phyloP scores from a whole-genome alignment of 2,888 invertebrate species.

The Flexamia atlantica region DNA sequence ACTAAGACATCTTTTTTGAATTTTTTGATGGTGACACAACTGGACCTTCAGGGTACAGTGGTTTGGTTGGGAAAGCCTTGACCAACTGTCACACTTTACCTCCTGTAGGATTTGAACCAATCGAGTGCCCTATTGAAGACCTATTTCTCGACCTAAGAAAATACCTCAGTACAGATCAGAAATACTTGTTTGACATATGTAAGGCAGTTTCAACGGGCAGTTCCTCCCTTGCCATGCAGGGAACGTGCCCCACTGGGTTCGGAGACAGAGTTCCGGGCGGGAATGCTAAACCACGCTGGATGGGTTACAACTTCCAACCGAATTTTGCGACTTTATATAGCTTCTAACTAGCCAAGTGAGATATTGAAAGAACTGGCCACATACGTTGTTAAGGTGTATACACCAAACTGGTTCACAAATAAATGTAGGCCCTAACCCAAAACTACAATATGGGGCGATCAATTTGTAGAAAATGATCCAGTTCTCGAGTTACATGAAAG shows the following conservation, averaged over 20 bases:
- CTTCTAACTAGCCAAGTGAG: neutral
- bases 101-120: conserved; percentile 53
- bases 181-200: conserved; percentile 61
- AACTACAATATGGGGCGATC: too few relatives aligned
- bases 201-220: conserved; percentile 47
- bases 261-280: conserved; percentile 6
- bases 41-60: too few relatives aligned
- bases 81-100: neutral
- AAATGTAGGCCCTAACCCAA: too few relatives aligned
- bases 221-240: too few relatives aligned
- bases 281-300: neutral
- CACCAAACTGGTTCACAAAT: too few relatives aligned
- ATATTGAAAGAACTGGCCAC: too few relatives aligned
- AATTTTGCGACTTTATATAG: neutral
- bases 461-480: too few relatives aligned
- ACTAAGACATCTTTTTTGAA: too few relatives aligned
- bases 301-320: conserved; percentile 34
- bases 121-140: conserved; percentile 24
- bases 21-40: too few relatives aligned
- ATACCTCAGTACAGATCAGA: conserved; percentile 61
- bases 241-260: conserved; percentile 46
- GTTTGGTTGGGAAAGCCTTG: conserved; percentile 1
- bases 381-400: too few relatives aligned
- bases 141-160: neutral
- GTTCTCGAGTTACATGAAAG: too few relatives aligned